Percentiles rank a stretch among this genome's conserved stretches.
These are phyloP conservation scores for Malurus elegans DNA, from an alignment of 2,113 vertebrate genomes.

Conservation along the genomic window DNA sequence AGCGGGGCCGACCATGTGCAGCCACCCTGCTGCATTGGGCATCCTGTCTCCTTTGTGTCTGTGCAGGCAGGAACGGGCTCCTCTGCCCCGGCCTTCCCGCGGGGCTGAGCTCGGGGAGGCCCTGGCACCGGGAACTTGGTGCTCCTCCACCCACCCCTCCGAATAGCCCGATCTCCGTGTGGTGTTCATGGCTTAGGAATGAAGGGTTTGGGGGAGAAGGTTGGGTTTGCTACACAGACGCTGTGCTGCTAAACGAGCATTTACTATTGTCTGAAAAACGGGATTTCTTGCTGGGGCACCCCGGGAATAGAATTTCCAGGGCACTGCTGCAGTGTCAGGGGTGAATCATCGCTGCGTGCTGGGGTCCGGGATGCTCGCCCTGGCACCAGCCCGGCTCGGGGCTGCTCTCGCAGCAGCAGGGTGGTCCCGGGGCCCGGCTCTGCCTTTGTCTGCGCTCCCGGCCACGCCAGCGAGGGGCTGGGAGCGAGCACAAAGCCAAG, in stretches of 20 bases:
- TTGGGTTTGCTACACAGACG: background rate
- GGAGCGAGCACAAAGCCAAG: background rate
- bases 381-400: background rate
- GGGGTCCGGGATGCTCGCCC: background rate
- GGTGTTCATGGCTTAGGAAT: background rate
- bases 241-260: background rate
- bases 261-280: background rate
- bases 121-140: background rate
- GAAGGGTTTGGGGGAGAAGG: background rate
- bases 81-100: background rate
- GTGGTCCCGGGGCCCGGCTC: background rate
- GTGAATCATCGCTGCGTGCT: background rate
- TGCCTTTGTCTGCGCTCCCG: slow-evolving; percentile 20
- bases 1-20: background rate
- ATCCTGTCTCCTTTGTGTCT: background rate
- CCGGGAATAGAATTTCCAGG: background rate
- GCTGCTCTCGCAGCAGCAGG: background rate
- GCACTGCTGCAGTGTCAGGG: slow-evolving; percentile 14
- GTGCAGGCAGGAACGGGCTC: background rate
- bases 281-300: background rate
- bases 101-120: background rate
- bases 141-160: background rate
- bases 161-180: fast-evolving
- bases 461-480: background rate
- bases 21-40: background rate